These are phyloP conservation scores for Thalassarche chlororhynchos DNA, from an alignment of 2,113 vertebrate species.

Conservation along the genomic window DNA sequence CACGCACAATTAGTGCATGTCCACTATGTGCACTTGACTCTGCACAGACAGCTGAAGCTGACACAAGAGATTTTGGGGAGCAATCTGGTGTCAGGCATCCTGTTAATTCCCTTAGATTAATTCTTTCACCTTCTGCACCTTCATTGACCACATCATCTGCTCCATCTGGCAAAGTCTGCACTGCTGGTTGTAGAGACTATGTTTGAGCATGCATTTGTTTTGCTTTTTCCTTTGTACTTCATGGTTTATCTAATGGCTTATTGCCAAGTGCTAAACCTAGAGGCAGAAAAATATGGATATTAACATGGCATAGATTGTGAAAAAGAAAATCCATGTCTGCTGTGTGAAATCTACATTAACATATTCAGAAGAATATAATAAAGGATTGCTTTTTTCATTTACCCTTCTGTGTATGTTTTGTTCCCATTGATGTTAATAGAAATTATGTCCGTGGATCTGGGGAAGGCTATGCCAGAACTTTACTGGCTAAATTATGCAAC, in stretches of 20 bases:
- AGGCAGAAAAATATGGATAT: conserved; percentile 10
- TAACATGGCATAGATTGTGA: background rate
- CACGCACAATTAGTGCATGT: background rate
- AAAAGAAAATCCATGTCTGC: background rate
- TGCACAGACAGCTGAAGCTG: background rate
- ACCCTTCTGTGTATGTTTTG: background rate
- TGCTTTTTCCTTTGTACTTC: background rate
- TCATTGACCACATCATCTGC: conserved; percentile 21
- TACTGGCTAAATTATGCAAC: background rate
- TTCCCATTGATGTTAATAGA: background rate
- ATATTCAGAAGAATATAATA: background rate
- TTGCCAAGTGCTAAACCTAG: background rate
- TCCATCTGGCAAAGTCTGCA: background rate
- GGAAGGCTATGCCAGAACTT: background rate
- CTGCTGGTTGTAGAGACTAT: background rate
- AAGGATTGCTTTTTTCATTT: background rate
- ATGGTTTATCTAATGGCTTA: background rate
- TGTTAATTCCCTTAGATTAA: conserved; percentile 8
- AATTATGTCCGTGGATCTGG: background rate
- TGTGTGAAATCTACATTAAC: background rate
- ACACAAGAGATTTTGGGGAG: background rate
- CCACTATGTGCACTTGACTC: background rate
- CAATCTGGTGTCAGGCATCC: background rate
- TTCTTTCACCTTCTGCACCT: conserved; percentile 18
- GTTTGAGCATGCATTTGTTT: background rate